Evolutionary conservation across 2,113 vertebrate species (phyloP), one percentile per base, ranked within the genome.

Genomic region (Nanorana parkeri): DNA sequence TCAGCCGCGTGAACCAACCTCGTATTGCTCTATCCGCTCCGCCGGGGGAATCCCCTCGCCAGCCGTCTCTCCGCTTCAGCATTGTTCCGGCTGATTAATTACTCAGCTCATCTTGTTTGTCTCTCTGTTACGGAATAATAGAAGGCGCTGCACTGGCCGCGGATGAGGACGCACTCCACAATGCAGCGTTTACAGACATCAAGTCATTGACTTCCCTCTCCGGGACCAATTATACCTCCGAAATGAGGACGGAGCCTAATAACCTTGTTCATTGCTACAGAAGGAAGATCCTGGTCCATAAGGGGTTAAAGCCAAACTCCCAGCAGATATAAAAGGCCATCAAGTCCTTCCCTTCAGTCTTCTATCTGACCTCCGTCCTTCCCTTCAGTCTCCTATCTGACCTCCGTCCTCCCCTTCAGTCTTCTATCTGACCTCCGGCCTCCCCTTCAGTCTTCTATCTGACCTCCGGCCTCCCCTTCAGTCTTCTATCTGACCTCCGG

Each of bases 11-110:
- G 10, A 63, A n/a, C 23, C 8, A 66, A 28, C 23, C 64, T 28
- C 7, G 23, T 28, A 6, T 66, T 55, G 23, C 61, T 20, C 29
- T 5, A 13, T 17, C 63, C 51, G 36, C 21, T 1, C 23, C 66
- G 77, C 87, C 89, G 63, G 3, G 85, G 83, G 86, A 89, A 58
- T 72, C 7, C 32, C 63, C 64, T 47, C 52, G 86, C 84, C 84
- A 83, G 84, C 86, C 86, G 55, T 84, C 86, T 77, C 86, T 75
- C 72, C 68, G 81, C 74, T 21, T 78, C 73, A 80, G 87, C 86
- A 87, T 87, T 90, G 87, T 92, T 90, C 89, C 84, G 85, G 89
- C 87, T 88, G 87, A 88, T 89, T 89, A 90, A 91, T 92, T 88
- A 86, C 88, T 88, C 73, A 66, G 83, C 87, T 89, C 81, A 73